Evolutionary conservation across 2,797 vertebrate species (phyloP).

Genomic region (Antrozous pallidus): DNA sequence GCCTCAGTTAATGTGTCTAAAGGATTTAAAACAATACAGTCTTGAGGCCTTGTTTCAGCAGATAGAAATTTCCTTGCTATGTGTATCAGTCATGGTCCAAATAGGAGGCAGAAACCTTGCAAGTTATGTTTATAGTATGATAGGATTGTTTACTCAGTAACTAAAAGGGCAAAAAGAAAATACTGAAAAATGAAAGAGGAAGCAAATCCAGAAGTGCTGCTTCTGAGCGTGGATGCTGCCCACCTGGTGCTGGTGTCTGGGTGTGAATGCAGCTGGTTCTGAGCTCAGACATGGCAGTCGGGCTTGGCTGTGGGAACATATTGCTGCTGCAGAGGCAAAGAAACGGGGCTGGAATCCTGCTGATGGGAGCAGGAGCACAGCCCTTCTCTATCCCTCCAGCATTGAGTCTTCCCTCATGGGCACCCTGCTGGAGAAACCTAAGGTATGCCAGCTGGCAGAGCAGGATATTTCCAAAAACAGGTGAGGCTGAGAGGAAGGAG

Average conservation of each 20-base stretch:
- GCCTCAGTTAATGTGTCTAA: not conserved
- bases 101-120: not conserved
- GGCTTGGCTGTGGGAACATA: rapidly evolving
- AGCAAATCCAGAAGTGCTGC: not conserved
- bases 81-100: not conserved
- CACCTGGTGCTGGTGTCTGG: not conserved
- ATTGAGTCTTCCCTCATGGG: not conserved
- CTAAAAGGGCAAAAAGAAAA: not conserved
- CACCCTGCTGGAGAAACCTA: not conserved
- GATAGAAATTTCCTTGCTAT: not conserved
- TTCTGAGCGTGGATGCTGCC: not conserved
- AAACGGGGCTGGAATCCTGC: not conserved
- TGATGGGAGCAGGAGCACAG: rapidly evolving
- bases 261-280: too few species aligned
- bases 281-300: not conserved
- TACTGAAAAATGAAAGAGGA: not conserved
- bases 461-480: not conserved
- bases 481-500: not conserved
- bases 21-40: not conserved
- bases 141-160: not conserved
- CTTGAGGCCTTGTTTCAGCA: not conserved
- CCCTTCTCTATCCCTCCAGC: not conserved
- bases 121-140: not conserved
- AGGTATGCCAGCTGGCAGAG: not conserved
- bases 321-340: rapidly evolving